Conservation (phyloP, 2,113 vertebrate species). For the Ranitomeya imitator region DNA sequence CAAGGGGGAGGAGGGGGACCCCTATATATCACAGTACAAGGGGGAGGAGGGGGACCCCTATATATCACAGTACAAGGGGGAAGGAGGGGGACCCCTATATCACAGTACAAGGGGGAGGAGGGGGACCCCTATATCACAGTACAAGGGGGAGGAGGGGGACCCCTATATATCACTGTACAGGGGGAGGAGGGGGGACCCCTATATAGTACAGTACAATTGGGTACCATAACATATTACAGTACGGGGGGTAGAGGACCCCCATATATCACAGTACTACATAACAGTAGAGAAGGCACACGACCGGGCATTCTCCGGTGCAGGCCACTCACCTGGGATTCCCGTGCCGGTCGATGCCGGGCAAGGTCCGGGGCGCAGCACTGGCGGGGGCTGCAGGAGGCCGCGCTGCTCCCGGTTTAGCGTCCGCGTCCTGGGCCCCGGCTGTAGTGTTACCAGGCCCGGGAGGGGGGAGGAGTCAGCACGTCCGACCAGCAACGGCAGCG, state of each 20-base stretch:
- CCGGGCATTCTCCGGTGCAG: too few species aligned
- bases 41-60: too few species aligned
- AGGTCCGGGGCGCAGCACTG: background rate
- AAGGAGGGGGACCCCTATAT: too few species aligned
- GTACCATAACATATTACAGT: background rate
- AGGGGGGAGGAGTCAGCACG: background rate
- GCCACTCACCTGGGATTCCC: too few species aligned
- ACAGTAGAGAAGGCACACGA: background rate
- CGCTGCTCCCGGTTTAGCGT: background rate
- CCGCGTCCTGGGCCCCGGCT: background rate
- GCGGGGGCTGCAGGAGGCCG: background rate
- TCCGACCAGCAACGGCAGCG: background rate
- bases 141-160: too few species aligned
- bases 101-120: too few species aligned
- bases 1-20: too few species aligned
- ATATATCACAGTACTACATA: background rate
- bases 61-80: too few species aligned
- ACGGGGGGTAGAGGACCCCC: too few species aligned
- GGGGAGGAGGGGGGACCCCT: background rate
- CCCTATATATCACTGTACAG: background rate
- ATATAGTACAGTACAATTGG: background rate
- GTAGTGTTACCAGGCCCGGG: background rate
- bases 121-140: background rate
- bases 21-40: background rate
- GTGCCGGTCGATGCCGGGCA: background rate